Percentiles rank a stretch among this genome's conserved stretches.
Evolutionary conservation across 64 coral and sea anemone species (phyloP).

Genomic region (Actinia equina): DNA sequence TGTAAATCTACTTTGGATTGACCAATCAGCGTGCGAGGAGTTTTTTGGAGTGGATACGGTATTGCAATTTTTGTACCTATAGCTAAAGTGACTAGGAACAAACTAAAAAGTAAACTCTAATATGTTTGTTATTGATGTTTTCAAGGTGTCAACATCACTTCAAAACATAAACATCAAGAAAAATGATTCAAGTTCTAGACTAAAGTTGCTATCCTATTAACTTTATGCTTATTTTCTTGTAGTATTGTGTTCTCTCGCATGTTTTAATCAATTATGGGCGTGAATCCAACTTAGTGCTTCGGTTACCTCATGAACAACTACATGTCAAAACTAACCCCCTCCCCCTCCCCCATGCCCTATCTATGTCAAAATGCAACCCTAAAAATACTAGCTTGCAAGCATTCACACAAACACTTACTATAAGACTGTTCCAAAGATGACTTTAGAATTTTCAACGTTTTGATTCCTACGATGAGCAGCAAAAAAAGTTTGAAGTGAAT

Average conservation of each 20-base stretch:
- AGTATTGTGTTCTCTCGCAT: background rate
- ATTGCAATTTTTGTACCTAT: constrained; percentile 79
- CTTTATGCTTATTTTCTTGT: background rate
- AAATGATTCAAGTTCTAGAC: background rate
- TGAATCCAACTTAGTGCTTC: background rate
- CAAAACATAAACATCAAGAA: background rate
- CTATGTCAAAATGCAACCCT: no score
- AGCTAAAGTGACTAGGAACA: constrained; percentile 37
- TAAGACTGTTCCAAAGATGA: background rate
- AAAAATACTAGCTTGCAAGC: background rate
- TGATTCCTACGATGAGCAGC: background rate
- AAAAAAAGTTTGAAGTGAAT: background rate
- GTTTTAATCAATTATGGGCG: background rate
- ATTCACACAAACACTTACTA: background rate
- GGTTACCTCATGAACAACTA: background rate
- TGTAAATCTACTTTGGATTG: constrained; percentile 18
- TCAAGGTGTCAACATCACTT: background rate
- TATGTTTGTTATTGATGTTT: background rate
- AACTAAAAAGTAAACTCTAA: constrained; percentile 7
- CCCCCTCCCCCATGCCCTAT: no score
- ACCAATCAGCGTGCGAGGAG: constrained; percentile 59
- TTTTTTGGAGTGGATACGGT: constrained; percentile 42
- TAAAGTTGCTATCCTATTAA: background rate
- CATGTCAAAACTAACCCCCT: background rate
- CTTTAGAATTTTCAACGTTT: background rate